Evolutionary conservation across 1,140 invertebrate species (phyloP), one percentile per base, ranked within the genome.

Genomic region (Batillaria attramentaria): DNA sequence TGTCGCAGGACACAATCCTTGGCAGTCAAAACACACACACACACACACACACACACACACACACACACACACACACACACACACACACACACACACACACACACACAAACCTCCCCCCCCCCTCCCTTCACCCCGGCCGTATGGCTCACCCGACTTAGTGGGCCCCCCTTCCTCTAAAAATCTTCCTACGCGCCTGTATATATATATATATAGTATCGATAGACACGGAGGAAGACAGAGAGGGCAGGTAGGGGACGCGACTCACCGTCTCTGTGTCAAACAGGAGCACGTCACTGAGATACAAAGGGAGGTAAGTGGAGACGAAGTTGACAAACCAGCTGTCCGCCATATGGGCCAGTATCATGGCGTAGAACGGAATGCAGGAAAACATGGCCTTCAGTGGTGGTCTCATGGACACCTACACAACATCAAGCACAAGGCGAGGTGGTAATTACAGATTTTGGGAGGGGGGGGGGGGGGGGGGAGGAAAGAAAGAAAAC

Each of bases 281-380:
- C 83, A 95, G 91, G n/a, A 98, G 92, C 73, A 98, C 95, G 84
- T 95, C 94, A 86, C 96, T 95, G 94, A 98, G 95, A 89, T 97
- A 98, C 0, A 95, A 96, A 13, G 97, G 97, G 75, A 98, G 92
- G 86, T 97, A 96, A 89, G 96, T 96, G 74, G 43, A 37, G n/a
- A 73, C 18, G 28, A 54, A 16, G 28, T 6, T 8, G 0, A 54
- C 33, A 73, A 73, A 54, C 72, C 72, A 73, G 72, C 28, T 20
- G 35, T 54, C 37, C 2, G 42, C 37, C 20, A 50, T 28, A 28
- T 73, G 72, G 20, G 72, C 37, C 8, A 73, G 20, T 28, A 54
- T 20, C 54, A 73, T 33, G 24, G 72, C 18, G 42, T 37, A 20
- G 28, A 73, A 73, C 33, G 72, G 37, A 6, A 41, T 16, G 18